Conservation (phyloP, 2,888 invertebrate genomes). For the Agrotis clavis region DNA sequence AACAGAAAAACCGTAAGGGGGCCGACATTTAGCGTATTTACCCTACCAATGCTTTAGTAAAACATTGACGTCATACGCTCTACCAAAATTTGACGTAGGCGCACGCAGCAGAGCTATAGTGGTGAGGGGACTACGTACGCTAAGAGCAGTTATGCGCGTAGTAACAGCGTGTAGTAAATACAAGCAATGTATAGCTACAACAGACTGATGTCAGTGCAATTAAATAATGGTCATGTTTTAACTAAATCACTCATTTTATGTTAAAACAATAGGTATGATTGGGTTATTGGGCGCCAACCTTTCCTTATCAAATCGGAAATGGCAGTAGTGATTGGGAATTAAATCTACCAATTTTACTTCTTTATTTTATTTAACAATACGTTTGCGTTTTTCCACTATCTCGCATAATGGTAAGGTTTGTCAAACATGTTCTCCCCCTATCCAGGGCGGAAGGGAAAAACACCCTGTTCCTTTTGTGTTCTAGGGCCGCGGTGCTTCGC, state of each 20-base stretch:
- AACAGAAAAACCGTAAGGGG: too few species aligned
- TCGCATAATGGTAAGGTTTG: too few species aligned
- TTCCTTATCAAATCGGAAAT: neutral
- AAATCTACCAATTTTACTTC: neutral
- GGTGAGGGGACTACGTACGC: constrained; percentile 39
- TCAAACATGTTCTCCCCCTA: too few species aligned
- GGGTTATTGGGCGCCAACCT: neutral
- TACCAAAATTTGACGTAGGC: constrained; percentile 56
- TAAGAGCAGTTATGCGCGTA: constrained; percentile 45
- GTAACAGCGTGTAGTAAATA: constrained; percentile 37
- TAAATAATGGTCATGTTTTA: neutral
- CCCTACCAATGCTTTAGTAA: constrained; percentile 40
- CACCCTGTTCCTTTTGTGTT: too few species aligned
- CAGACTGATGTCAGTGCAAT: neutral
- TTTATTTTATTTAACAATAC: too few species aligned
- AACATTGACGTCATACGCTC: constrained; percentile 58
- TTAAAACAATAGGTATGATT: neutral
- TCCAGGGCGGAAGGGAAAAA: too few species aligned
- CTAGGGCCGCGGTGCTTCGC: too few species aligned
- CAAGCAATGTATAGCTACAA: constrained; percentile 7
- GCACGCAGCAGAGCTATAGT: constrained; percentile 24
- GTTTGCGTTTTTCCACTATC: too few species aligned
- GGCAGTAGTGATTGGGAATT: neutral
- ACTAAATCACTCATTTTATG: neutral
- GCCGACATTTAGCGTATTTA: too few species aligned